Evolutionary conservation across 1,140 invertebrate genomes (phyloP), one percentile per base, ranked within the genome.

Genomic region (Caenorhabditis inopinata): DNA sequence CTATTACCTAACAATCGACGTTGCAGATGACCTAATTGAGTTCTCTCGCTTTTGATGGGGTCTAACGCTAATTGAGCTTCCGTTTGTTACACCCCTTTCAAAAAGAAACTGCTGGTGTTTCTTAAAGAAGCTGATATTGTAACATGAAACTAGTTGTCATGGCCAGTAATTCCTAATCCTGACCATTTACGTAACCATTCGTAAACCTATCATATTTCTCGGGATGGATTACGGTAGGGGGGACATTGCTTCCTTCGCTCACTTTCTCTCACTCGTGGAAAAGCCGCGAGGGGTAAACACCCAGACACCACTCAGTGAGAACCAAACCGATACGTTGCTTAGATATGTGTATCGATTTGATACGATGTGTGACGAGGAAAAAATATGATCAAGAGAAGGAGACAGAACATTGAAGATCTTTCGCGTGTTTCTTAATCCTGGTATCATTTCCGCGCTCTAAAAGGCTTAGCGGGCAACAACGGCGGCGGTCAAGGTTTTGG

Each of bases 321-420:
- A 68, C 27, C 32, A 68, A 68, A 29, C 32, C 58, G 58, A 68
- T 32, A 68, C 58, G 29, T 18, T 68, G 58, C 29, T 68, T 68
- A 68, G 58, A 68, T 68, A 68, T 68, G 58, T 68, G 58, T 68
- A 68, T 68, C 58, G 58, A 68, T 68, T 68, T 68, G 58, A 68
- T 38, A 1, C 1, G 32, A 38, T 32, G 32, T 11, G 12, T 53
- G n/a, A 42, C 7, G 32, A 68, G 38, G 58, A 68, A 58, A 58
- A 58, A 7, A 42, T 42, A 42, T 12, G 58, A 38, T 38, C 21
- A 32, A 68, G 21, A 23, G 25, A 23, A 23, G n/a, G 48, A 23
- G 21, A 23, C 38, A 5, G 48, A n/a, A 68, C 38, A 68, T 32
- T n/a, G 38, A 42, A 5, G 58, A 68, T 68, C 58, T 68, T 68